phyloP scores from a whole-genome alignment of 2,113 vertebrate species.

The Peromyscus californicus region DNA sequence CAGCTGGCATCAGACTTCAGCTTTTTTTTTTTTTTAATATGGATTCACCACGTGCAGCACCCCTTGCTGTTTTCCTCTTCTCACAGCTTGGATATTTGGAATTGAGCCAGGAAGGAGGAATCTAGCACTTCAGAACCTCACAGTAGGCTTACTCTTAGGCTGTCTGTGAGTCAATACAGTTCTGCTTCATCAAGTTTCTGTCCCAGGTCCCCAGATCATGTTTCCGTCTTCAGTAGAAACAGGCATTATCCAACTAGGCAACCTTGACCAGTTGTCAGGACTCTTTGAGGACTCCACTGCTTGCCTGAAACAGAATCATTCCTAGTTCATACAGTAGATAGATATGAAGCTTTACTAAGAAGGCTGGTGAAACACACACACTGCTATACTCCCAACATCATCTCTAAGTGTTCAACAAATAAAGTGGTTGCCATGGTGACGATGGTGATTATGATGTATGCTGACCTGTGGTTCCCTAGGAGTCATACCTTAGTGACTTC shows the following conservation, averaged over 20 bases:
- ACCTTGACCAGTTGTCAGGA: neutral
- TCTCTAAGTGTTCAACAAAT: too few species aligned
- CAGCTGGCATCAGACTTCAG: neutral
- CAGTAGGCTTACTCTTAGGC: too few species aligned
- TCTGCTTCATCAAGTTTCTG: neutral
- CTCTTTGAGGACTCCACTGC: neutral
- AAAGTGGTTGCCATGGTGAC: fast-evolving
- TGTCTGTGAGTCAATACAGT: neutral
- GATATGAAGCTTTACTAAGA: neutral
- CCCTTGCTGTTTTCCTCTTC: neutral
- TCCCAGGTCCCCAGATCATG: too few species aligned
- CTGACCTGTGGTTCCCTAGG: neutral
- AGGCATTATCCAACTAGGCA: too few species aligned
- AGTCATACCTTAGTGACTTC: neutral
- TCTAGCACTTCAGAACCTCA: neutral
- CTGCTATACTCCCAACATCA: fast-evolving
- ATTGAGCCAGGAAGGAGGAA: neutral
- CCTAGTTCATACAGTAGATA: neutral
- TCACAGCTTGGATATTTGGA: neutral
- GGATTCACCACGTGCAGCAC: neutral
- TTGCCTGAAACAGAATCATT: neutral
- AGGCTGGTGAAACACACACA: neutral
- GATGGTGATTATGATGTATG: fast-evolving
- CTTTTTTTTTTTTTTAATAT: neutral
- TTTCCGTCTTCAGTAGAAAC: neutral